Evolutionary conservation across 2,113 vertebrate genomes (phyloP).

Genomic region (Sapajus apella): DNA sequence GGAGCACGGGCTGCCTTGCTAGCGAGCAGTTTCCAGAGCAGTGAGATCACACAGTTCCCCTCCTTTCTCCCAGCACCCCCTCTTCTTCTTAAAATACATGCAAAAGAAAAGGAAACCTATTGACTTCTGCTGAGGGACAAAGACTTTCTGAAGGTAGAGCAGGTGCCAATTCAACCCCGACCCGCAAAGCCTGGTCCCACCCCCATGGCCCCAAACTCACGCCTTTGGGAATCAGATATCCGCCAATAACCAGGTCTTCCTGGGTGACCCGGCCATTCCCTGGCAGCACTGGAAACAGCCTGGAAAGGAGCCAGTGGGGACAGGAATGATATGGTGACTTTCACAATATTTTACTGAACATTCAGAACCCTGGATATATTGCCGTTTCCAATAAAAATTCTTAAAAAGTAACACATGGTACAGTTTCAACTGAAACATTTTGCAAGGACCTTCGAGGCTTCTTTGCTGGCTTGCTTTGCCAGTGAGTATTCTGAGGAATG

Average conservation of each 20-base stretch:
- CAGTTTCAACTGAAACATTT: neutral
- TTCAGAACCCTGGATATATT: neutral
- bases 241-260: slow-evolving; percentile 92
- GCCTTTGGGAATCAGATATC: slow-evolving; percentile 95
- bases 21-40: neutral
- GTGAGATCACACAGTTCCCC: neutral
- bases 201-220: slow-evolving; percentile 81
- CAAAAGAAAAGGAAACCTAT: neutral
- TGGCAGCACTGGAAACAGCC: slow-evolving; percentile 94
- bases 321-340: neutral
- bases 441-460: neutral
- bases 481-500: neutral
- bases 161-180: neutral
- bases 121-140: neutral
- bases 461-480: neutral
- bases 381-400: neutral
- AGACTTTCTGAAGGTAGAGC: neutral
- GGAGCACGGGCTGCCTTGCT: too few species aligned
- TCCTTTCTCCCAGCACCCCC: neutral
- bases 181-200: neutral
- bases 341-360: neutral
- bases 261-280: slow-evolving; percentile 94
- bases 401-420: neutral
- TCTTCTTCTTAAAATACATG: neutral
- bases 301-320: slow-evolving; percentile 64